These are phyloP conservation scores for Lichenostomus cassidix DNA, from an alignment of 2,113 vertebrate genomes.

Conservation along the genomic window DNA sequence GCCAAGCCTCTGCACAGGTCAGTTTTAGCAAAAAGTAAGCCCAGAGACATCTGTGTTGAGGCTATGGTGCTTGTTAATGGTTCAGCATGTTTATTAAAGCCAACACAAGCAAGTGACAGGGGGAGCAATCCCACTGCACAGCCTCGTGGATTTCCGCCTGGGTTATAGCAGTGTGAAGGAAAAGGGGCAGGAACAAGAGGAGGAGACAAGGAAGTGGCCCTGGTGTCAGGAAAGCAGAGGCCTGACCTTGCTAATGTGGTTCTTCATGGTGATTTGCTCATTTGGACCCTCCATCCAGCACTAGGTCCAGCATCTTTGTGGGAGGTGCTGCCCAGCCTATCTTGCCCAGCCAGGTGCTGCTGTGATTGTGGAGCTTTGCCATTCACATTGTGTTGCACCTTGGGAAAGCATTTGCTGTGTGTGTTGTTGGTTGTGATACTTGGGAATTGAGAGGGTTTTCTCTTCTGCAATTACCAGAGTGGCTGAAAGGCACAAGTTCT, in stretches of 20 bases:
- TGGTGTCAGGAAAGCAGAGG: not conserved
- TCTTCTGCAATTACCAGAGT: not conserved
- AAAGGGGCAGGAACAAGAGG: not conserved
- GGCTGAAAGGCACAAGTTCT: not conserved
- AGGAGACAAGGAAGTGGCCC: not conserved
- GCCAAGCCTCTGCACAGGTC: not conserved
- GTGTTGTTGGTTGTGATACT: not conserved
- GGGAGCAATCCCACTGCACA: not conserved
- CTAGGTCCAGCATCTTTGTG: not conserved
- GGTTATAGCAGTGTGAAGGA: not conserved
- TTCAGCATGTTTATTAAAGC: not conserved
- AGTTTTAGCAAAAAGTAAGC: not conserved
- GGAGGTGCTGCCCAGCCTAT: not conserved
- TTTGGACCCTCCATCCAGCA: not conserved
- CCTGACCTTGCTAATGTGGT: rapidly evolving
- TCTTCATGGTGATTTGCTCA: not conserved
- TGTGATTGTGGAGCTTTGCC: not conserved
- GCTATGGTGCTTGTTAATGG: not conserved
- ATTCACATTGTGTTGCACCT: rapidly evolving
- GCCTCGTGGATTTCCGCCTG: not conserved
- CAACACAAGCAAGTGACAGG: not conserved
- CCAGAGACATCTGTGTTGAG: not conserved
- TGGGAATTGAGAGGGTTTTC: not conserved
- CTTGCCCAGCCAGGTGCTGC: not conserved
- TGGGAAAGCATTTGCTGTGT: not conserved